phyloP scores from a whole-genome alignment of 53 echinoderm and acorn worm species.

The Echinarachnius parma region DNA sequence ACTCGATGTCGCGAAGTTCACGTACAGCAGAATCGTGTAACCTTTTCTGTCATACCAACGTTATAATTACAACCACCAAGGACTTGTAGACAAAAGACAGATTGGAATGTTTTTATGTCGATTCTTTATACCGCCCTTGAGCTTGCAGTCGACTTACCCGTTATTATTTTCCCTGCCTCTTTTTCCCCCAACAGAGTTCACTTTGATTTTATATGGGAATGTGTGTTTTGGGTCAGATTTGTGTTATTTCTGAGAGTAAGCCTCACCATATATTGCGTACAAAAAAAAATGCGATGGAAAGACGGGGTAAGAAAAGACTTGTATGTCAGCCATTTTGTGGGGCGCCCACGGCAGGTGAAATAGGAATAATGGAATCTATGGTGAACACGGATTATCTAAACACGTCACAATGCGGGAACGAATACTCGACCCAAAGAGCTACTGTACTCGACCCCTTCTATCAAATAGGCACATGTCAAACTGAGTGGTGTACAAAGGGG shows the following conservation, averaged over 20 bases:
- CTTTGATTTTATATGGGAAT: slow-evolving; percentile 14
- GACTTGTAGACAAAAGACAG: neutral
- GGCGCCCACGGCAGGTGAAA: slow-evolving; percentile 35
- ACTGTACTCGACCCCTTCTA: no score
- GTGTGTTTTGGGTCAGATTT: slow-evolving; percentile 54
- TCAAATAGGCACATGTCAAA: no score
- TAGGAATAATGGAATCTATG: slow-evolving; percentile 16
- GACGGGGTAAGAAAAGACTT: slow-evolving; percentile 12
- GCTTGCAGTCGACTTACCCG: no score
- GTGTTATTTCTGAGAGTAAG: slow-evolving; percentile 49
- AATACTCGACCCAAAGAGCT: no score
- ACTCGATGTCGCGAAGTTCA: no score
- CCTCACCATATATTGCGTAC: slow-evolving; percentile 4
- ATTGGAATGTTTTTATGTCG: slow-evolving; percentile 29
- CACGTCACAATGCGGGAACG: slow-evolving; percentile 23
- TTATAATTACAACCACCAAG: no score
- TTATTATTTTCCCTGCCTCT: slow-evolving; percentile 3
- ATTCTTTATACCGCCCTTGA: no score
- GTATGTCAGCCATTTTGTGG: slow-evolving; percentile 12
- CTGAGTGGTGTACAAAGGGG: no score
- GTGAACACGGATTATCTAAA: slow-evolving; percentile 51
- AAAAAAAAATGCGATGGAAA: slow-evolving; percentile 9
- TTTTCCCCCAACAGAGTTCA: slow-evolving; percentile 10
- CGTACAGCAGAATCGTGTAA: no score
- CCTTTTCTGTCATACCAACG: no score